Evolutionary conservation across 2,113 vertebrate genomes (phyloP), one percentile per base, ranked within the genome.

Genomic region (Laterallus jamaicensis): DNA sequence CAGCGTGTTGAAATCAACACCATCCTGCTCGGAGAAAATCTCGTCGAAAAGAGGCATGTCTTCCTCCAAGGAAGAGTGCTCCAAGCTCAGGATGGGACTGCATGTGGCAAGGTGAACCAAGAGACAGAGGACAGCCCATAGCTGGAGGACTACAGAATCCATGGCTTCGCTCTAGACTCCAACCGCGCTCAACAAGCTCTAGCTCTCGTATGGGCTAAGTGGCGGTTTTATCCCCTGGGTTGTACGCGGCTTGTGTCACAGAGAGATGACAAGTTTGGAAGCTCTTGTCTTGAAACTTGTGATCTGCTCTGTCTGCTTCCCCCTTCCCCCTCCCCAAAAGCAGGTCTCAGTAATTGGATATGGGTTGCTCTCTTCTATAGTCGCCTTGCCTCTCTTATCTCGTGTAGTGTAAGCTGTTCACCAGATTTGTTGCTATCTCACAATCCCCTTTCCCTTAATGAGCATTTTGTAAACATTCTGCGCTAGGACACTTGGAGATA

Each of bases 391-490:
- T 98, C 97, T 83, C 99, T 99, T 99, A 99, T 99, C 99, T 99
- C 82, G 70, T 92, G 97, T 91, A 98, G 97, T 98, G 98, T 98
- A 98, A 99, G 98, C 98, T 98, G 98, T 97, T 97, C 98, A 98
- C 98, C 98, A 98, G 98, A 98, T 98, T 99, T 94, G 98, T 98
- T 97, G 97, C 99, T 99, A 99, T 99, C 99, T 99, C 92, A 74
- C 98, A 98, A 97, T 97, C 97, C 98, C 94, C 98, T 98, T 98
- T 99, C 98, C 98, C 98, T 99, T 99, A 99, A 99, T 99, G 99
- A 99, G 99, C 98, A 95, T 98, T 99, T 99, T 99, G 98, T 99
- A 99, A 99, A 99, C 99, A 99, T 98, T 98, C 97, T 98, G 98
- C 83, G 64, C 97, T 98, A 93, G 98, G 98, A 98, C 98, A 98